These are phyloP conservation scores for Cryptophagus acutangulus DNA, from an alignment of 2,888 invertebrate genomes.

Conservation along the genomic window DNA sequence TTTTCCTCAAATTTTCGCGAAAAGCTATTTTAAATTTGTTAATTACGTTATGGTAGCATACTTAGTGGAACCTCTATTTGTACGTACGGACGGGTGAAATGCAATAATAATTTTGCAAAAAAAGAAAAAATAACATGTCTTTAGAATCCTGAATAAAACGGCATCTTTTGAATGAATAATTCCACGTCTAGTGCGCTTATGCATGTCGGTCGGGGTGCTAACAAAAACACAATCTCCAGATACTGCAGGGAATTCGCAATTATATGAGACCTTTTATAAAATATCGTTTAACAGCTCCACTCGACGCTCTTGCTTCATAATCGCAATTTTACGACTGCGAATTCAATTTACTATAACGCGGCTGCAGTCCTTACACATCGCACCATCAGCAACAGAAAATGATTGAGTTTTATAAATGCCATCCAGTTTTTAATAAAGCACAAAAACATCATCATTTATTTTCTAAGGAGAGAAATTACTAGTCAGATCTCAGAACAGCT, in stretches of 20 bases:
- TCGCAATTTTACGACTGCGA: slow-evolving; percentile 2
- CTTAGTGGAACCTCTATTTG: no score
- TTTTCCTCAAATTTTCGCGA: no score
- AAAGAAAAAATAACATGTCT: slow-evolving; percentile 12
- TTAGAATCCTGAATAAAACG: slow-evolving; percentile 9
- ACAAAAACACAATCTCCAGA: slow-evolving; percentile 15
- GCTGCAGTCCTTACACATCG: no score
- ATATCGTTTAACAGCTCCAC: slow-evolving; percentile 20
- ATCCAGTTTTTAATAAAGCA: slow-evolving; percentile 3
- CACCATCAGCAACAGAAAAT: no score
- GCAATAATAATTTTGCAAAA: no score
- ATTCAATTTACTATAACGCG: slow-evolving; percentile 1
- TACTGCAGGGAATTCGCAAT: slow-evolving; percentile 16
- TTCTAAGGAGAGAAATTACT: no score
- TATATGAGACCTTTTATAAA: slow-evolving; percentile 23
- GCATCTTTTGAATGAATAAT: slow-evolving; percentile 17
- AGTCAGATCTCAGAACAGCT: no score
- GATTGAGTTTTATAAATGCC: slow-evolving; percentile 7
- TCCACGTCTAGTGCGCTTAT: slow-evolving; percentile 11
- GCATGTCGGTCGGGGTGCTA: slow-evolving; percentile 6
- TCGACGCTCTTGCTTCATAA: slow-evolving; percentile 1
- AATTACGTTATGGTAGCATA: no score
- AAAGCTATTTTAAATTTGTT: no score
- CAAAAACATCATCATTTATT: slow-evolving; percentile 4
- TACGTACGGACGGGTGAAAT: no score